phyloP scores from a whole-genome alignment of 2,888 invertebrate species.

The Melieria omissa region DNA sequence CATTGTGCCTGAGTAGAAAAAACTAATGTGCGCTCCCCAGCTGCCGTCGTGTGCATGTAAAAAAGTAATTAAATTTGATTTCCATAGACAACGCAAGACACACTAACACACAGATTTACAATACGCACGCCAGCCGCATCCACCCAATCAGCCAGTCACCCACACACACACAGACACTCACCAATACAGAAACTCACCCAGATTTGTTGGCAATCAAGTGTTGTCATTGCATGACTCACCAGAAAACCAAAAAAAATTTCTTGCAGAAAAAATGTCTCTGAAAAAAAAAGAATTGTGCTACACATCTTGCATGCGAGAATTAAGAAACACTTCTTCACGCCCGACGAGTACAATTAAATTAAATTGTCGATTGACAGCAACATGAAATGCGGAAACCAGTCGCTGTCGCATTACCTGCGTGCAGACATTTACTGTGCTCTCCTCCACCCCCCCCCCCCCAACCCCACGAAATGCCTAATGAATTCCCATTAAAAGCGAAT shows the following conservation, averaged over 20 bases:
- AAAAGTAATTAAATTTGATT: conserved; percentile 62
- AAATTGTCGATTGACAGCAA: conserved; percentile 55
- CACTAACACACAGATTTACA: conserved; percentile 6
- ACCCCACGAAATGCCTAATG: conserved; percentile 25
- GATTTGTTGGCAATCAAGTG: conserved; percentile 52
- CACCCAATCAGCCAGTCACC: not conserved
- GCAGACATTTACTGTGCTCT: not conserved
- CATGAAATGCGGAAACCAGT: conserved; percentile 29
- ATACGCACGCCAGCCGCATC: not conserved
- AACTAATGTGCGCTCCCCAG: not conserved
- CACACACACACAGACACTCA: not conserved
- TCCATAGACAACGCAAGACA: conserved; percentile 48
- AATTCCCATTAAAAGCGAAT: conserved; percentile 42
- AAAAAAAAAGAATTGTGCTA: not conserved
- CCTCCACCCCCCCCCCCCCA: not conserved
- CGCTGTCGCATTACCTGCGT: conserved; percentile 8
- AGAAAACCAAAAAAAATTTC: conserved; percentile 13
- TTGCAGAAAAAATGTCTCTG: conserved; percentile 19
- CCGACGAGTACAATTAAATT: conserved; percentile 56
- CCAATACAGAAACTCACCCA: not conserved
- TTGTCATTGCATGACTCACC: conserved; percentile 62
- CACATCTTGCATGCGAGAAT: conserved; percentile 44
- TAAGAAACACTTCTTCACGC: conserved; percentile 52
- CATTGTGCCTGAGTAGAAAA: not conserved
- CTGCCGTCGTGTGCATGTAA: conserved; percentile 51